Base-by-base conservation (phyloP, 1,140 invertebrate genomes). In the Drosophila bocki region DNA sequence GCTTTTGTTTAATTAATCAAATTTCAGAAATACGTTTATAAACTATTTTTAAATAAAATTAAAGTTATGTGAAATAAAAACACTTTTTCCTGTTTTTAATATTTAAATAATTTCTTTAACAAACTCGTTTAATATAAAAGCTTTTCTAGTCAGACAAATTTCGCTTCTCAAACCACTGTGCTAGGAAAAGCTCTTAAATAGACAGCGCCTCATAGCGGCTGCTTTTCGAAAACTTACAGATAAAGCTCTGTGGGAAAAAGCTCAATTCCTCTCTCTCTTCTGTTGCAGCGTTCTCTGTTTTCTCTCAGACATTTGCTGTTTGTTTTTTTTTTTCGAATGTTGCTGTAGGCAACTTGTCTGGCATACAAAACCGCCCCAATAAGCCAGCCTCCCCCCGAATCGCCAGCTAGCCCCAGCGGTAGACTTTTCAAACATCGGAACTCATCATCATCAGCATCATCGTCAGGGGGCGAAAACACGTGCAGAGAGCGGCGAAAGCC, bases 291-390 rank as follows among this genome's bases (percentile, higher is more conserved):
- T 17, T 45, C 47, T 57, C 33, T 45, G 19, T n/a, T 56, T 54
- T 54, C 41, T 71, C 48, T 45, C 42, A 11, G 22, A 11, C 2
- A 39, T 3, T 15, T 19, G 22, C 15, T 26, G 13, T 45, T 29
- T 33, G 26, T 32, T n/a, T n/a, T 39, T 65, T 65, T 53, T 47
- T 44, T 62, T 45, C 29, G 17, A 33, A 33, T 51, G 29, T 51
- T 79, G 75, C 48, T 69, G 67, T 42, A 77, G 83, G 83, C 83
- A 87, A 47, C 48, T 83, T 74, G 83, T 86, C 84, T 88, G 76
- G 71, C 67, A 53, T 41, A 41, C 26, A 53, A 63, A 47, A 19
- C 32, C 62, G 47, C 26, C 32, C 19, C 13, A 26, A 9, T 50
- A 29, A 19, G 19, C 47, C 37, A 17, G 33, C 26, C 19, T 35